Evolutionary conservation across 2,113 vertebrate genomes (phyloP).

Genomic region (Bubo bubo): DNA sequence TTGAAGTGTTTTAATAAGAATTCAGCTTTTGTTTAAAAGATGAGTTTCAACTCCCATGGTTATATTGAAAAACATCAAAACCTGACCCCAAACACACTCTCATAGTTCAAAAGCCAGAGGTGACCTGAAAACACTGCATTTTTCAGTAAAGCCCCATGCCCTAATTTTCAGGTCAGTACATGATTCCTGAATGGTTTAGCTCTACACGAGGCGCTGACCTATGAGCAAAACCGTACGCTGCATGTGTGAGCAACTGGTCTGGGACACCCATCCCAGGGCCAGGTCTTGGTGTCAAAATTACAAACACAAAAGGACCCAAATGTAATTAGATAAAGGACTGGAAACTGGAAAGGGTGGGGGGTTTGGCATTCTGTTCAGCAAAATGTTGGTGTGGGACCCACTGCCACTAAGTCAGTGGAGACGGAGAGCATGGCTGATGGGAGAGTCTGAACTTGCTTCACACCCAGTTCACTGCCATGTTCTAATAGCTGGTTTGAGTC

Average conservation of each 20-base stretch:
- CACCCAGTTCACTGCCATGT: neutral
- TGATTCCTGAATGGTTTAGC: neutral
- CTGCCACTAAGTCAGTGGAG: neutral
- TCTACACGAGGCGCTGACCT: neutral
- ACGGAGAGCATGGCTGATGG: neutral
- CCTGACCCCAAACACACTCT: neutral
- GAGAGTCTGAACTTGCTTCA: neutral
- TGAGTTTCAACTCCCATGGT: neutral
- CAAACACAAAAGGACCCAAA: neutral
- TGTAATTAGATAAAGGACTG: neutral
- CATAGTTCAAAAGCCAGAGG: neutral
- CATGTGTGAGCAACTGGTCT: neutral
- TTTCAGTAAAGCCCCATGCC: neutral
- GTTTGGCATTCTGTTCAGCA: neutral
- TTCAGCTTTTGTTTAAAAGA: neutral
- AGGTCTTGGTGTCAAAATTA: neutral
- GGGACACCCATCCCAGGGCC: neutral
- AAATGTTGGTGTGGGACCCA: neutral
- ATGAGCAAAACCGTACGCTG: fast-evolving
- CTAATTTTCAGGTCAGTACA: neutral
- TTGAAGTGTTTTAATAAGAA: neutral
- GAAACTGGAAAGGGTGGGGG: neutral
- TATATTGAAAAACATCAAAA: neutral
- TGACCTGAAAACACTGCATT: neutral
- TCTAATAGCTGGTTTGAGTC: neutral